A percentile compares a stretch with the other conserved stretches of the same genome.
phyloP scores from a whole-genome alignment of 92 coral and sea anemone genomes.

The Epizoanthus scotinus region DNA sequence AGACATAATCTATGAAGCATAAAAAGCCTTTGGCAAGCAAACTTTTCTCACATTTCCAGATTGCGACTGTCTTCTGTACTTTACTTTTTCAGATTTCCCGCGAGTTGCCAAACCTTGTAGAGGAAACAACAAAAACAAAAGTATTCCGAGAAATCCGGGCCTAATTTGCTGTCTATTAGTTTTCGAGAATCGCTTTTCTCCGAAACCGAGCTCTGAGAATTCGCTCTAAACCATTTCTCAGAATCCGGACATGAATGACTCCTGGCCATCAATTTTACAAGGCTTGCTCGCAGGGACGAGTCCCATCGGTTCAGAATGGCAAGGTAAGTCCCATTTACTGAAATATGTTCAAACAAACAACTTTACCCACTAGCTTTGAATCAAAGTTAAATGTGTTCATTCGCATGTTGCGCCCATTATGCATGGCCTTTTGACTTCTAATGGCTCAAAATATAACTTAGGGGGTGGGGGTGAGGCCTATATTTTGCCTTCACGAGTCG shows the following conservation, averaged over 20 bases:
- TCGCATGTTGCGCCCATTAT: constrained; percentile 10
- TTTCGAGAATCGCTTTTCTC: constrained; percentile 39
- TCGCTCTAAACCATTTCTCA: constrained; percentile 6
- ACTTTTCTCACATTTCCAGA: constrained; percentile 22
- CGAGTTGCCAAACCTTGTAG: constrained; percentile 5
- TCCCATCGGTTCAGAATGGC: constrained; percentile 22
- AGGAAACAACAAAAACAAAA: neutral
- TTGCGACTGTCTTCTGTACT: constrained; percentile 3
- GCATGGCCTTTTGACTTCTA: neutral
- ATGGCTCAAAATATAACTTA: neutral
- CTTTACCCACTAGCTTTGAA: neutral
- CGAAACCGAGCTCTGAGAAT: constrained; percentile 39
- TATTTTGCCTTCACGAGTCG: too few relatives aligned
- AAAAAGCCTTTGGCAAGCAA: constrained; percentile 4
- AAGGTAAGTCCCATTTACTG: constrained; percentile 9
- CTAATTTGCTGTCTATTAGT: constrained; percentile 16
- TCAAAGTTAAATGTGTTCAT: neutral
- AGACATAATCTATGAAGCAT: neutral
- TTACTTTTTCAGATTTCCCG: constrained; percentile 33
- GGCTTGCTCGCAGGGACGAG: constrained; percentile 30
- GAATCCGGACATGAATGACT: constrained; percentile 32
- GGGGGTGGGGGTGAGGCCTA: too few relatives aligned
- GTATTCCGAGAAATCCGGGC: constrained; percentile 29
- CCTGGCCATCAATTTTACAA: neutral
- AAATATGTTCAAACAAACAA: neutral